phyloP scores from a whole-genome alignment of 2,888 invertebrate species.

The Pheosia tremula region DNA sequence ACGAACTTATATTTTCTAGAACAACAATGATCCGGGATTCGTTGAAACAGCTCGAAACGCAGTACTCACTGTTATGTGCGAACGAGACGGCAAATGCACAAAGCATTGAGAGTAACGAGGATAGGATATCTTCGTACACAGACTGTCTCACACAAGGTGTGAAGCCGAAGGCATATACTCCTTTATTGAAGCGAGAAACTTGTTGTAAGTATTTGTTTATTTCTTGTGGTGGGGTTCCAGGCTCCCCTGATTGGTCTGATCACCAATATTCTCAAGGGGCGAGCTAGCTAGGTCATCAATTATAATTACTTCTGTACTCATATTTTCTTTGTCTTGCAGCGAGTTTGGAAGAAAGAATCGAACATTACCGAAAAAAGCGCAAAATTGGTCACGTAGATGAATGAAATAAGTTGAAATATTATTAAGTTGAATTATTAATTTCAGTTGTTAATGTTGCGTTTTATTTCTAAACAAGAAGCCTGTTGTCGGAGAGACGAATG shows the following conservation, averaged over 20 bases:
- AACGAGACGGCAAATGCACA: conserved; percentile 30
- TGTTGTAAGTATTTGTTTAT: conserved; percentile 87
- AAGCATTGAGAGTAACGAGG: conserved; percentile 28
- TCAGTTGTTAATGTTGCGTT: background rate
- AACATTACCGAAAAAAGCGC: conserved; percentile 89
- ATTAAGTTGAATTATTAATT: background rate
- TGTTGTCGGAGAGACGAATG: too few species aligned
- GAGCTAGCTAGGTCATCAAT: background rate
- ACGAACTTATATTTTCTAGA: conserved; percentile 60
- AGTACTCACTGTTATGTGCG: conserved; percentile 38
- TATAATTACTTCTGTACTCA: background rate
- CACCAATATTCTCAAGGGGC: too few species aligned
- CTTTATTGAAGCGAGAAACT: conserved; percentile 88
- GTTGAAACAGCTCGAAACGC: conserved; percentile 74
- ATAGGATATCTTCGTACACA: conserved; percentile 72
- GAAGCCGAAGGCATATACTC: conserved; percentile 88
- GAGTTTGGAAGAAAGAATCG: conserved; percentile 91
- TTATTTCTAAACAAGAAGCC: background rate
- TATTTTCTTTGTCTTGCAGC: conserved; percentile 82
- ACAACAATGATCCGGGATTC: conserved; percentile 84
- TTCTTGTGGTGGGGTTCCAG: background rate
- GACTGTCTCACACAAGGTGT: conserved; percentile 87
- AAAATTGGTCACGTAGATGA: conserved; percentile 50
- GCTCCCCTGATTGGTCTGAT: too few species aligned
- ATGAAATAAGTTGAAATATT: conserved; percentile 7